Percentiles rank a stretch among this genome's conserved stretches.
Evolutionary conservation across 2,888 invertebrate genomes (phyloP).

Genomic region (Dichetophora obliterata): DNA sequence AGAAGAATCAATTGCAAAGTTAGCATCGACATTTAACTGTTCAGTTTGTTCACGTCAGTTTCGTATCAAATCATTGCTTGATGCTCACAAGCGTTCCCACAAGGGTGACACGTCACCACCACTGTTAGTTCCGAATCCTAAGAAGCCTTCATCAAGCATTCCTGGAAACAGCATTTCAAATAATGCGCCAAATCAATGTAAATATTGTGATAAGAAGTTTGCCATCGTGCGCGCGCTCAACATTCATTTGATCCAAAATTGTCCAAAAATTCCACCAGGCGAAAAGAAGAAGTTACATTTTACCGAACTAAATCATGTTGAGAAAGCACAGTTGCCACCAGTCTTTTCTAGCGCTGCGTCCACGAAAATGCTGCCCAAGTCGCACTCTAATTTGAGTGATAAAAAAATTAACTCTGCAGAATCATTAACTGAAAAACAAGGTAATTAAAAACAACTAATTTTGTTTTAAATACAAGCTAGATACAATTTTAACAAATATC

Average conservation of each 20-base stretch:
- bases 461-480: no score
- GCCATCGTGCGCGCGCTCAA: conserved; percentile 61
- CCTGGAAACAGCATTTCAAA: conserved; percentile 39
- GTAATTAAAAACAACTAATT: conserved; percentile 36
- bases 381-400: conserved; percentile 36
- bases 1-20: background rate
- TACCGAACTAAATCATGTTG: conserved; percentile 61
- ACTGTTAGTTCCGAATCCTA: conserved; percentile 22
- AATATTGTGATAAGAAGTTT: conserved; percentile 65
- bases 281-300: conserved; percentile 63
- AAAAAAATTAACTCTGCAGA: conserved; percentile 40
- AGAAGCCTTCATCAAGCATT: conserved; percentile 27
- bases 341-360: conserved; percentile 36
- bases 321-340: conserved; percentile 59
- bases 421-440: conserved; percentile 43
- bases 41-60: conserved; percentile 56
- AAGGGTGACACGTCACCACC: conserved; percentile 46
- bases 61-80: conserved; percentile 53
- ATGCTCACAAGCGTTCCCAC: conserved; percentile 59
- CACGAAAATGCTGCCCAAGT: conserved; percentile 16
- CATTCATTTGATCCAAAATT: conserved; percentile 64
- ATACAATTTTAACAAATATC: no score
- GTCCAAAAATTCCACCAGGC: conserved; percentile 63
- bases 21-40: conserved; percentile 48
- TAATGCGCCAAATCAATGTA: conserved; percentile 53